phyloP scores from a whole-genome alignment of 2,888 invertebrate species.

The Scaptomyza cyrtandrae region DNA sequence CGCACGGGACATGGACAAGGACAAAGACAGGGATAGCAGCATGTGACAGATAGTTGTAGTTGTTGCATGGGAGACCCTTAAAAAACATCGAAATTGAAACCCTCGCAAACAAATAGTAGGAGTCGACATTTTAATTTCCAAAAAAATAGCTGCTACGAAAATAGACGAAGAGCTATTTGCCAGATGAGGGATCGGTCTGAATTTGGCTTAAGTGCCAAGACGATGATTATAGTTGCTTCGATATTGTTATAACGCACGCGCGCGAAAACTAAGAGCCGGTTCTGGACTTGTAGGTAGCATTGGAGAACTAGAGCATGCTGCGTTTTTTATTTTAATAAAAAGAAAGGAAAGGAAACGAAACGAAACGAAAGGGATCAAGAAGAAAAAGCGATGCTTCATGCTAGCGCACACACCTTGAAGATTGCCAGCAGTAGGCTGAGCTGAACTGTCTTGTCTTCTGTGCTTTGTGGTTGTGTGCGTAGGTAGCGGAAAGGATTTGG shows the following conservation, averaged over 20 bases:
- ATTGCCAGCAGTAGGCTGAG: conserved; percentile 26
- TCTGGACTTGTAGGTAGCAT: conserved; percentile 16
- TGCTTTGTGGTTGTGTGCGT: conserved; percentile 55
- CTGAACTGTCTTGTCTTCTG: conserved; percentile 43
- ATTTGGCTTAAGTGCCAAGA: conserved; percentile 47
- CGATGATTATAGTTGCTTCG: conserved; percentile 24
- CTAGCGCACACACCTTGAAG: conserved; percentile 53
- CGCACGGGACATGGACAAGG: conserved; percentile 24
- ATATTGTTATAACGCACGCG: conserved; percentile 47
- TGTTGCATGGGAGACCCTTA: conserved; percentile 16
- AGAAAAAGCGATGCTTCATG: conserved; percentile 44
- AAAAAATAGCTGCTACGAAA: conserved; percentile 56
- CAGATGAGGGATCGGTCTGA: conserved; percentile 53
- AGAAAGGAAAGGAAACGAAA: background rate
- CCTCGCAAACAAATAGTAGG: conserved; percentile 72
- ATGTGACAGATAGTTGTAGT: conserved; percentile 66
- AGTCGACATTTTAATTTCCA: conserved; percentile 78
- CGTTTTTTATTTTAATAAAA: conserved; percentile 6
- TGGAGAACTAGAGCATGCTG: conserved; percentile 47
- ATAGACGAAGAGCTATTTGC: conserved; percentile 45
- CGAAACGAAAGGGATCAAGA: conserved; percentile 39
- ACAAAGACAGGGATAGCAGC: conserved; percentile 18
- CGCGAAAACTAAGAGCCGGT: conserved; percentile 18
- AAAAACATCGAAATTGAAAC: conserved; percentile 56
- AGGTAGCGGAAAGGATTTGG: conserved; percentile 69